Evolutionary conservation across 2,797 vertebrate genomes (phyloP).

Genomic region (Gorsachius magnificus): DNA sequence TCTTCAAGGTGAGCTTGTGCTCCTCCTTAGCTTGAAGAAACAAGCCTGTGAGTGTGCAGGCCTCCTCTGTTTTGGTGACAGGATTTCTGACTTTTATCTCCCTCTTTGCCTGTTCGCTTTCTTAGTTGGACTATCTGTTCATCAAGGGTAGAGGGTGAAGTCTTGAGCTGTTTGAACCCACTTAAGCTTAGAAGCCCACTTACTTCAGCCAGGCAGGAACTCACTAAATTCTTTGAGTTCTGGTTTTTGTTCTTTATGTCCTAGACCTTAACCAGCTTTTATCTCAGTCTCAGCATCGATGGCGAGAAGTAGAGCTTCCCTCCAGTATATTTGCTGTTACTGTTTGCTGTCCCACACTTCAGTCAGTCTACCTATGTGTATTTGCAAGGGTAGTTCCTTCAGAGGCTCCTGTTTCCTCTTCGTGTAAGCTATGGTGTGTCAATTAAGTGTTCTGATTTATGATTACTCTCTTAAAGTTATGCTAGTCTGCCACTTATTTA

Average conservation of each 20-base stretch:
- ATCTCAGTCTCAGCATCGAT: neutral
- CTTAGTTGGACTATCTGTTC: neutral
- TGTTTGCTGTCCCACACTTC: neutral
- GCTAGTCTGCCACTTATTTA: neutral
- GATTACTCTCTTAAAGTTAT: fast-evolving
- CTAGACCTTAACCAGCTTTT: neutral
- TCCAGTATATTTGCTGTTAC: neutral
- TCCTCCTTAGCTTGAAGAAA: neutral
- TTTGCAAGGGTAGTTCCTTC: neutral
- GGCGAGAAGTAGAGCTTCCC: neutral
- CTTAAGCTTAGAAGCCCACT: neutral
- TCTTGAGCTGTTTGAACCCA: neutral
- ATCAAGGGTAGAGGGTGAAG: neutral
- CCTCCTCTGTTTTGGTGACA: fast-evolving
- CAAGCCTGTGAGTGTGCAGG: neutral
- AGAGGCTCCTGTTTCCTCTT: neutral
- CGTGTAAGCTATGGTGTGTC: neutral
- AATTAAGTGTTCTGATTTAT: fast-evolving
- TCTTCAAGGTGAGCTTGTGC: conserved; percentile 82
- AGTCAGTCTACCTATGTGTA: neutral
- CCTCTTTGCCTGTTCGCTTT: neutral
- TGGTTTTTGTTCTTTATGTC: neutral
- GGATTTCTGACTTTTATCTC: neutral
- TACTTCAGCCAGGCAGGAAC: neutral
- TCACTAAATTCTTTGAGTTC: neutral